These are phyloP conservation scores for Listronotus oregonensis DNA, from an alignment of 1,140 invertebrate species.

Conservation along the genomic window DNA sequence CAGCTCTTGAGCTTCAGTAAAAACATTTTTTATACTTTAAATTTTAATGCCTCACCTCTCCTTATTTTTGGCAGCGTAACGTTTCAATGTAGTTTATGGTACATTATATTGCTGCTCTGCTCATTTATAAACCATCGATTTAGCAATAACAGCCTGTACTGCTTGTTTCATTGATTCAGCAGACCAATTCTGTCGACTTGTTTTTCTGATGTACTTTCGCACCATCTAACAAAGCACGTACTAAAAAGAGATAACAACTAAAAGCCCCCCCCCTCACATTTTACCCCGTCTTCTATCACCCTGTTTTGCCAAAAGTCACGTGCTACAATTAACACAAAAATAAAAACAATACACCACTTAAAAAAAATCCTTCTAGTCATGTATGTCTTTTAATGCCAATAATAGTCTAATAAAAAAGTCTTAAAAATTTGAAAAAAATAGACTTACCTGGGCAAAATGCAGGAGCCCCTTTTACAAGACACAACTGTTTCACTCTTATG, in stretches of 20 bases:
- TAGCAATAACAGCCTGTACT: background rate
- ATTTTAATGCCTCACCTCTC: background rate
- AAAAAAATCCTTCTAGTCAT: no score
- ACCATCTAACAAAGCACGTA: background rate
- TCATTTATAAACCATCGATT: background rate
- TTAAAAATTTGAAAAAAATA: no score
- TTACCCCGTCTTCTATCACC: background rate
- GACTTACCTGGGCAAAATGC: no score
- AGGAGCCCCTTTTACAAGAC: no score
- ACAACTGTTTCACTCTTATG: no score
- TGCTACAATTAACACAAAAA: background rate
- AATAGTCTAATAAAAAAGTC: no score
- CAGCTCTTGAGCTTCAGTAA: constrained; percentile 29
- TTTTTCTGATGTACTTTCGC: background rate
- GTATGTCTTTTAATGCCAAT: no score
- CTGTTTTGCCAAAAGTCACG: background rate
- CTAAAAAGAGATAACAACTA: background rate
- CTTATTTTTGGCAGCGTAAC: background rate
- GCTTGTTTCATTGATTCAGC: background rate
- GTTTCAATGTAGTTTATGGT: background rate
- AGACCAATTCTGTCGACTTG: background rate
- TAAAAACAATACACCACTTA: no score
- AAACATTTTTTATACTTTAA: constrained; percentile 2
- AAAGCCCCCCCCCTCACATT: background rate
- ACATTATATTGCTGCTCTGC: background rate